Conservation (phyloP, 2,797 vertebrate genomes). For the Nyctibius grandis region DNA sequence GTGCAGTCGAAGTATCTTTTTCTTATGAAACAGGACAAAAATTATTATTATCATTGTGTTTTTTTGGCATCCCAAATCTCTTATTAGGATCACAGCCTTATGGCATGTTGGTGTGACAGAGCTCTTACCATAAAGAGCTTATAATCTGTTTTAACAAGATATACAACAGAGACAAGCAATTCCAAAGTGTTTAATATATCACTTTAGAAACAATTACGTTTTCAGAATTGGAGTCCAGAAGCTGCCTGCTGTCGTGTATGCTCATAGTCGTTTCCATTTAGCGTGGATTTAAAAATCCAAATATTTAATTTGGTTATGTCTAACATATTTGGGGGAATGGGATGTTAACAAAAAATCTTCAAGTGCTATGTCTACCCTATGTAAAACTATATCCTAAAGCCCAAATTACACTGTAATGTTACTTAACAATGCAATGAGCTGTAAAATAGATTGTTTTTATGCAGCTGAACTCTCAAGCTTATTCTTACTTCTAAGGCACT, state of each 20-base stretch:
- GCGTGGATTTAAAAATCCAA: constrained; percentile 24
- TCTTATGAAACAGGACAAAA: not conserved
- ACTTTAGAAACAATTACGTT: not conserved
- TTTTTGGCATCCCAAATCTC: not conserved
- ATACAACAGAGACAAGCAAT: not conserved
- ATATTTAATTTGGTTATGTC: constrained; percentile 24
- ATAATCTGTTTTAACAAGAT: not conserved
- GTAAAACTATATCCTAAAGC: constrained; percentile 11
- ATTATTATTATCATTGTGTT: not conserved
- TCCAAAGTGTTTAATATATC: not conserved
- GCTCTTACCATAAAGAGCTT: not conserved
- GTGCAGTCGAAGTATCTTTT: not conserved
- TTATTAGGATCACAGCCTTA: not conserved
- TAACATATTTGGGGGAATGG: not conserved
- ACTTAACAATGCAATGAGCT: constrained; percentile 60
- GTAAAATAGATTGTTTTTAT: constrained; percentile 52
- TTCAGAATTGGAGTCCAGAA: not conserved
- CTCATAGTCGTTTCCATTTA: not conserved
- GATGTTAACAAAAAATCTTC: not conserved
- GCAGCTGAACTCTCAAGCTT: constrained; percentile 55
- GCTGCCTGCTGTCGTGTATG: not conserved
- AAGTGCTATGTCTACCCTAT: not conserved
- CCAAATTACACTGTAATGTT: constrained; percentile 33
- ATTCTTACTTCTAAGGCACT: not conserved
- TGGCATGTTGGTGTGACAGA: not conserved